Evolutionary conservation across 1,140 invertebrate genomes (phyloP).

Genomic region (Gonioctena quinquepunctata): DNA sequence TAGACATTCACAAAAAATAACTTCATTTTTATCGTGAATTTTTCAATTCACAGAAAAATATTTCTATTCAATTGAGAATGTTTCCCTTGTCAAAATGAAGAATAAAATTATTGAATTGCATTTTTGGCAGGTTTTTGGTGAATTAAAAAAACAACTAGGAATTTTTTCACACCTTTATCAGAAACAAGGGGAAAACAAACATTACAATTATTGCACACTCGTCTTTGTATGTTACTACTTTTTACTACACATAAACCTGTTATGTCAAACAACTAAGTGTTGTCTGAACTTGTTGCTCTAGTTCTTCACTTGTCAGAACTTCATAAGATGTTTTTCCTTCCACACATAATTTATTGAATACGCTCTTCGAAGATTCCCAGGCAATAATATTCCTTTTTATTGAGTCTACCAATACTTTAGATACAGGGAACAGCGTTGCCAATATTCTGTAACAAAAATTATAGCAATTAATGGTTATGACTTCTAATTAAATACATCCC

Average conservation of each 20-base stretch:
- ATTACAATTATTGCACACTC: constrained; percentile 17
- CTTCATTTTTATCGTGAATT: too few relatives aligned
- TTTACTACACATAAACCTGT: neutral
- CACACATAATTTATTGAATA: constrained; percentile 32
- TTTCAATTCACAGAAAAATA: too few relatives aligned
- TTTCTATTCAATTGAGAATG: too few relatives aligned
- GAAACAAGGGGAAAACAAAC: constrained; percentile 32
- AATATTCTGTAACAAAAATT: constrained; percentile 52
- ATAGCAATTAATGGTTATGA: too few relatives aligned
- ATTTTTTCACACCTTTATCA: neutral
- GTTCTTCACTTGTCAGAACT: constrained; percentile 33
- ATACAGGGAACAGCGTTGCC: constrained; percentile 48
- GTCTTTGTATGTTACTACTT: constrained; percentile 3
- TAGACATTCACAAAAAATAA: too few relatives aligned
- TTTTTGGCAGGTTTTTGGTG: too few relatives aligned
- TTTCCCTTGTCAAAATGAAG: too few relatives aligned
- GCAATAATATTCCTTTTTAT: constrained; percentile 38
- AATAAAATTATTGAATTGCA: too few relatives aligned
- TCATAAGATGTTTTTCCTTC: constrained; percentile 34
- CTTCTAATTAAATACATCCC: too few relatives aligned
- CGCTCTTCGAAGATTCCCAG: constrained; percentile 42
- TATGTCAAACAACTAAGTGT: constrained; percentile 24
- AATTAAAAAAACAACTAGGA: neutral
- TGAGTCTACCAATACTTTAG: constrained; percentile 34
- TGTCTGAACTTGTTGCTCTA: constrained; percentile 32